Conservation (phyloP, 2,113 vertebrate genomes). For the Bombycilla garrulus region DNA sequence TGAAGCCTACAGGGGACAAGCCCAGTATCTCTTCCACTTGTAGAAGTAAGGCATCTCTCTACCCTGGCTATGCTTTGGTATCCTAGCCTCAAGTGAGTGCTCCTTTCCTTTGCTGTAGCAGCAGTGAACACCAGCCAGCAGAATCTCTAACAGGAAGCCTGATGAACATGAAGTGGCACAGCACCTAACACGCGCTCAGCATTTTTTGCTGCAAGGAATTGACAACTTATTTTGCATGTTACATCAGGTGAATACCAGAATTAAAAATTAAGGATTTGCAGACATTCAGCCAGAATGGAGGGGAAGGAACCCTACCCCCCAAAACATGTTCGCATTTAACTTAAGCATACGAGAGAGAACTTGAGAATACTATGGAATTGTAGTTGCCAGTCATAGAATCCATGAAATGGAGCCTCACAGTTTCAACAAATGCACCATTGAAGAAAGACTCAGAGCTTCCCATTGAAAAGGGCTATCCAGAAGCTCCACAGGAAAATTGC, state of each 20-base stretch:
- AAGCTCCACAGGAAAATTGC: not conserved
- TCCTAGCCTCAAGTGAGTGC: not conserved
- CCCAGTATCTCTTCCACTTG: not conserved
- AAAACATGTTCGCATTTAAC: not conserved
- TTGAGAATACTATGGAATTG: not conserved
- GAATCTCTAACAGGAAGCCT: not conserved
- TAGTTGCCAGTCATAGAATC: not conserved
- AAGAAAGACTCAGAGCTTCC: not conserved
- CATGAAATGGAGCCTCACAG: not conserved
- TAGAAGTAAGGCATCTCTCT: not conserved
- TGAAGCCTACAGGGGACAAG: not conserved
- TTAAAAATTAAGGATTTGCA: not conserved
- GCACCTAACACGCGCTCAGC: not conserved
- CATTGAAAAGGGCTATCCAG: not conserved
- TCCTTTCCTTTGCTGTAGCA: not conserved
- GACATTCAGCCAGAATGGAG: not conserved
- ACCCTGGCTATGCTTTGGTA: not conserved
- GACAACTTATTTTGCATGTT: not conserved
- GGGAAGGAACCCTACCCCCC: not conserved
- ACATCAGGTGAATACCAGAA: not conserved
- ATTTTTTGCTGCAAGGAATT: not conserved
- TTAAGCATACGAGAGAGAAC: not conserved
- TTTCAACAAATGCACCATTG: not conserved
- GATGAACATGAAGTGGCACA: not conserved
- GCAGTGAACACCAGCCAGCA: not conserved